Conservation (phyloP, 1,140 invertebrate genomes). For the Caerostris darwini region DNA sequence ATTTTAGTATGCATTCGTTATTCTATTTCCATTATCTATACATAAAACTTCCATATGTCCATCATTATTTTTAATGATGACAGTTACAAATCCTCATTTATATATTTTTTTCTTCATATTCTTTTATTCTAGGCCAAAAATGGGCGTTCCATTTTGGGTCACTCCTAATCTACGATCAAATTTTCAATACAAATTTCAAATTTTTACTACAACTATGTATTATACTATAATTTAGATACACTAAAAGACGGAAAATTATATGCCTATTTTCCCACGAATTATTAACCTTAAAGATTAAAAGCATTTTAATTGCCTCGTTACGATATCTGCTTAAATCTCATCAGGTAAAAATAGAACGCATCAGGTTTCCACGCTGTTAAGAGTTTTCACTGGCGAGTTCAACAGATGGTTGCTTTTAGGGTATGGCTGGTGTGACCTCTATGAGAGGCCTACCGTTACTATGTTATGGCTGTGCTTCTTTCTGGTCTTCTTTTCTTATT, state of each 20-base stretch:
- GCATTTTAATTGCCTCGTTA: not conserved
- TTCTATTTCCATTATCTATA: too few species aligned
- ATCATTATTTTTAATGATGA: too few species aligned
- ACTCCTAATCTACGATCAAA: too few species aligned
- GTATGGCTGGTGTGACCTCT: not conserved
- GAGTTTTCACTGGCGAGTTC: not conserved
- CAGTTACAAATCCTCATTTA: too few species aligned
- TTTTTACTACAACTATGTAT: not conserved
- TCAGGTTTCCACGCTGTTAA: not conserved
- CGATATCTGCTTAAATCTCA: not conserved
- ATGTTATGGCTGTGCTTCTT: not conserved
- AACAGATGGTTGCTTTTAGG: not conserved
- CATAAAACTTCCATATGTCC: too few species aligned
- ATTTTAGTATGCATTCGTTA: too few species aligned
- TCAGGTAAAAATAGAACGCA: not conserved
- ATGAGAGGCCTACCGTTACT: conserved; percentile 3
- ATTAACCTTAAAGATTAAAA: not conserved
- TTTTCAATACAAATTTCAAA: too few species aligned
- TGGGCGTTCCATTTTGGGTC: too few species aligned
- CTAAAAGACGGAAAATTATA: not conserved
- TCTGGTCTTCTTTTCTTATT: not conserved
- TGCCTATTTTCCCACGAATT: not conserved
- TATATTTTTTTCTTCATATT: too few species aligned
- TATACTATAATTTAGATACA: not conserved
- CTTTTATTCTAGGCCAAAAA: too few species aligned